phyloP scores from a whole-genome alignment of 2,888 invertebrate species.

The Sisyra terminalis region DNA sequence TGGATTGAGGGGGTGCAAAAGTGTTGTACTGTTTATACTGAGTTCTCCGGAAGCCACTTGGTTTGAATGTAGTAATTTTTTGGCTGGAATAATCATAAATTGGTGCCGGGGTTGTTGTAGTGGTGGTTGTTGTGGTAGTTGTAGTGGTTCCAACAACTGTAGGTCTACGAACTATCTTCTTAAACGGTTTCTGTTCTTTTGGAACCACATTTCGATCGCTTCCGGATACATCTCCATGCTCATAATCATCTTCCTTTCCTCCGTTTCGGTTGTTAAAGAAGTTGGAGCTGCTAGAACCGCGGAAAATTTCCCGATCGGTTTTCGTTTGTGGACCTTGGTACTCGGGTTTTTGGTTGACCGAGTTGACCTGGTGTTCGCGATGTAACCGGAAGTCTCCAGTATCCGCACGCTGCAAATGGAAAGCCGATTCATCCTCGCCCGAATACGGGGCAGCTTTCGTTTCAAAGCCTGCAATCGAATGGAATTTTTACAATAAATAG shows the following conservation, averaged over 20 bases:
- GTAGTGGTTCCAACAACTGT: constrained; percentile 21
- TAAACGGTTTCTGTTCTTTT: constrained; percentile 25
- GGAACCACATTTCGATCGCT: constrained; percentile 26
- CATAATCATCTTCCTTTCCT: constrained; percentile 38
- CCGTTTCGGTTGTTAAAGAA: constrained; percentile 51
- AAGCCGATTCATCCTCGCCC: constrained; percentile 53
- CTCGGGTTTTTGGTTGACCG: constrained; percentile 26
- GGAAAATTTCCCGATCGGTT: constrained; percentile 36
- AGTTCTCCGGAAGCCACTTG: constrained; percentile 14
- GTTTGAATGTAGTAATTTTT: constrained; percentile 18
- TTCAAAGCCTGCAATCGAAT: constrained; percentile 34
- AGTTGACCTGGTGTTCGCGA: constrained; percentile 23
- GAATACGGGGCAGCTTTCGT: constrained; percentile 41
- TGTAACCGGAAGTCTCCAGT: constrained; percentile 34
- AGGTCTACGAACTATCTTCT: constrained; percentile 25
- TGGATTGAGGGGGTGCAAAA: constrained; percentile 27
- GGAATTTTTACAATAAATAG: constrained; percentile 2
- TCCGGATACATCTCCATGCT: constrained; percentile 27
- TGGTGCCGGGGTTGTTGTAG: constrained; percentile 18
- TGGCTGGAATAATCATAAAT: constrained; percentile 18
- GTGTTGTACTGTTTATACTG: constrained; percentile 17
- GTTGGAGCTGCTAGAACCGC: constrained; percentile 57
- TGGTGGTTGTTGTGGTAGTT: constrained; percentile 16
- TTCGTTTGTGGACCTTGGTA: constrained; percentile 8
- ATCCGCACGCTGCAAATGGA: constrained; percentile 56